A percentile compares a stretch with the other conserved stretches of the same genome.
These are phyloP conservation scores for Porites lutea DNA, from an alignment of 64 coral and sea anemone genomes.

Conservation along the genomic window DNA sequence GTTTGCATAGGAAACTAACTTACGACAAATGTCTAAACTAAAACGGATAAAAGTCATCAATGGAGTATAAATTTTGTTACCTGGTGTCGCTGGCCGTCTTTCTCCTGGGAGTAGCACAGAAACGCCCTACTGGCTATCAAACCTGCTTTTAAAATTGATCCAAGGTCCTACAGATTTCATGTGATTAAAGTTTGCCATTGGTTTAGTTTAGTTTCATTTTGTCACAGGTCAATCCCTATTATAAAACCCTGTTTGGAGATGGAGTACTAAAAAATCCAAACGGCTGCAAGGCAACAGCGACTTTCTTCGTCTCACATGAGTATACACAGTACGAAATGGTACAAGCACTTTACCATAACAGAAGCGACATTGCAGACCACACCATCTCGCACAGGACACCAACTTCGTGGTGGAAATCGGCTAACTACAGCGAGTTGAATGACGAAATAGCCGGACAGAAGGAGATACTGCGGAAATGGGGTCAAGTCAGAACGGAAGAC, in stretches of 20 bases:
- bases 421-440: conserved; percentile 64
- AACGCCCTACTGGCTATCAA: no score
- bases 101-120: no score
- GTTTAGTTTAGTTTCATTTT: no score
- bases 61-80: no score
- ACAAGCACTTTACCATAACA: conserved; percentile 81
- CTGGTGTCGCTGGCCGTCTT: no score
- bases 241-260: conserved; percentile 54
- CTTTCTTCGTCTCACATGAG: conserved; percentile 96
- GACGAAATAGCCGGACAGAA: conserved; percentile 88
- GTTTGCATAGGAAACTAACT: no score
- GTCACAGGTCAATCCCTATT: conserved; percentile 12
- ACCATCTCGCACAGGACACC: conserved; percentile 79
- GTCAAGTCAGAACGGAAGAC: conserved; percentile 66
- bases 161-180: no score
- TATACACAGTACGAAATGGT: conserved; percentile 93
- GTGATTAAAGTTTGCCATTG: no score
- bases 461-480: conserved; percentile 87
- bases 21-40: no score
- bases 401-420: conserved; percentile 82
- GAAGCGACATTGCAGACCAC: conserved; percentile 94
- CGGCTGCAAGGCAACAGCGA: conserved; percentile 72
- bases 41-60: no score
- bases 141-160: no score
- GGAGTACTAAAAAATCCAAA: conserved; percentile 87